Percentiles rank a stretch among this genome's conserved stretches.
phyloP scores from a whole-genome alignment of 2,888 invertebrate genomes.

The Patella depressa region DNA sequence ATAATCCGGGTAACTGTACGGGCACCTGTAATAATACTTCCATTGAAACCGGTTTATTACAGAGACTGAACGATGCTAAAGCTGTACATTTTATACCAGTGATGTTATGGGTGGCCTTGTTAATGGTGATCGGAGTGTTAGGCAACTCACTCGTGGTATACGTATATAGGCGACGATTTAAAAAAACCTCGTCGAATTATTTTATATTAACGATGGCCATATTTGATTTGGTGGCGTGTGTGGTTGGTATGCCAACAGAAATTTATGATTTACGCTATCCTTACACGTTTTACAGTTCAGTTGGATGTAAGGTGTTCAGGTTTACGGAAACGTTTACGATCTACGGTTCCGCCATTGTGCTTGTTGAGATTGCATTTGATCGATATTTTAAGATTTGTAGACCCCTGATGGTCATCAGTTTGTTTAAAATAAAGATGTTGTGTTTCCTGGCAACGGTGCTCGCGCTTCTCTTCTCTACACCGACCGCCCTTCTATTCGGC shows the following conservation, averaged over 20 bases:
- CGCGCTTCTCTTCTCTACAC: conserved; percentile 49
- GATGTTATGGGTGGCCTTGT: conserved; percentile 49
- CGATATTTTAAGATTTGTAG: conserved; percentile 62
- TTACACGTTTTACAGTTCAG: conserved; percentile 53
- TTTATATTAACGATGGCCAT: conserved; percentile 62
- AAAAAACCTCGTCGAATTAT: conserved; percentile 58
- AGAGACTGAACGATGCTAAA: conserved; percentile 44
- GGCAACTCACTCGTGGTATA: conserved; percentile 57
- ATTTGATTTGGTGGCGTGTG: conserved; percentile 59
- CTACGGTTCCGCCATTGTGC: conserved; percentile 56
- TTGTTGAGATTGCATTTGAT: conserved; percentile 60
- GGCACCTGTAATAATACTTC: neutral
- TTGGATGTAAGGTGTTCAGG: conserved; percentile 56
- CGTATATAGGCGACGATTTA: conserved; percentile 54
- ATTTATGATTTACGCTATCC: conserved; percentile 55
- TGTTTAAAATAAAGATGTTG: conserved; percentile 51
- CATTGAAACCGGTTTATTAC: conserved; percentile 21
- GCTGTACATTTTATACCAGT: conserved; percentile 53
- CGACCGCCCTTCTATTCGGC: conserved; percentile 52
- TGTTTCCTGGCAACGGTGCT: conserved; percentile 49
- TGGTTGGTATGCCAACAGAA: conserved; percentile 57
- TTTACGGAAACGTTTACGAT: conserved; percentile 52
- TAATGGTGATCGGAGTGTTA: conserved; percentile 53
- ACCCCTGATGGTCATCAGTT: conserved; percentile 51
- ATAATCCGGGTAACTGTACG: no score